A percentile compares a stretch with the other conserved stretches of the same genome.
These are phyloP conservation scores for Melanotaenia nigrans DNA, from an alignment of 2,797 vertebrate species.

Conservation along the genomic window DNA sequence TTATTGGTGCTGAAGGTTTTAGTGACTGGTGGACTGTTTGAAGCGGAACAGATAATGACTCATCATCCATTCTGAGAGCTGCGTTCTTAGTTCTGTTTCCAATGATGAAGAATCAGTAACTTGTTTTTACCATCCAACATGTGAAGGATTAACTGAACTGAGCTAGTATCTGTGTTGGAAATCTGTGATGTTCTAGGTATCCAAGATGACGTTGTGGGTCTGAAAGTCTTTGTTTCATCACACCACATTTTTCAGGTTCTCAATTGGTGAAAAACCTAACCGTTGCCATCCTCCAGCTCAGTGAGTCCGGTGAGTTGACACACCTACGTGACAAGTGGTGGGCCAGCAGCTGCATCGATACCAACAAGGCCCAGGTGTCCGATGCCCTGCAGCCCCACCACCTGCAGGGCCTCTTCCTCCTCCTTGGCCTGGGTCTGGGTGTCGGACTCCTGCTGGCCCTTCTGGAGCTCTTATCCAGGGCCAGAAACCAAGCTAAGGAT, in stretches of 20 bases:
- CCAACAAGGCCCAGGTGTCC: slow-evolving; percentile 20
- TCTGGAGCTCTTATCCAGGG: slow-evolving; percentile 84
- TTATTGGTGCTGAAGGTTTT: too few relatives aligned
- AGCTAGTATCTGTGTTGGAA: too few relatives aligned
- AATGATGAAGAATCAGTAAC: too few relatives aligned
- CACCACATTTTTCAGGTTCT: slow-evolving; percentile 75
- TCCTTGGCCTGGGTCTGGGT: slow-evolving; percentile 84
- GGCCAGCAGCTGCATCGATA: slow-evolving; percentile 82
- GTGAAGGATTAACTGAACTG: too few relatives aligned
- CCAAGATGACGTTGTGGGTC: too few relatives aligned
- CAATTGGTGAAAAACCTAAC: slow-evolving; percentile 83
- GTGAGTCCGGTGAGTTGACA: slow-evolving; percentile 84
- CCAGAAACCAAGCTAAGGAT: slow-evolving; percentile 81
- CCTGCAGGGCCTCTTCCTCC: slow-evolving; percentile 86
- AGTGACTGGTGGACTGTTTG: too few relatives aligned
- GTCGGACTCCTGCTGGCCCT: slow-evolving; percentile 83
- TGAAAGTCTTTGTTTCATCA: too few relatives aligned
- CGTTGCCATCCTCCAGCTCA: slow-evolving; percentile 84
- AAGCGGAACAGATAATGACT: too few relatives aligned
- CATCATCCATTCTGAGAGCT: too few relatives aligned
- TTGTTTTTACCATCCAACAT: too few relatives aligned
- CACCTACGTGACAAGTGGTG: slow-evolving; percentile 89
- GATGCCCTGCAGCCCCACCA: slow-evolving; percentile 76
- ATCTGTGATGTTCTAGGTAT: too few relatives aligned
- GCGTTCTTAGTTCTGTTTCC: too few relatives aligned